Evolutionary conservation across 2,888 invertebrate species (phyloP).

Genomic region (Hetaerina titia): DNA sequence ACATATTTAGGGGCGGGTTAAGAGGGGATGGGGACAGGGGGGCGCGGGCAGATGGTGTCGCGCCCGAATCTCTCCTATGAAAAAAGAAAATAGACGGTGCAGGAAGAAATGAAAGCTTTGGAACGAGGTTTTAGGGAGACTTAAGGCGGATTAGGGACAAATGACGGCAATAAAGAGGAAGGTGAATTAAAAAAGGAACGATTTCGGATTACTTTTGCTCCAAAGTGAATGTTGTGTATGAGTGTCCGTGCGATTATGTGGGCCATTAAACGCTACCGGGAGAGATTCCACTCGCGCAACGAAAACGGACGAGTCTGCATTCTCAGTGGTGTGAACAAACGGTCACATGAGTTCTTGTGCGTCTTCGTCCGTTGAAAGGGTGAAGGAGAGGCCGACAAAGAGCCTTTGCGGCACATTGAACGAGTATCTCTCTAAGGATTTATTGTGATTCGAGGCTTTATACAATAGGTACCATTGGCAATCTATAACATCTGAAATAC

Average conservation of each 20-base stretch:
- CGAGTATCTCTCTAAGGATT: neutral
- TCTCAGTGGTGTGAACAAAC: constrained; percentile 16
- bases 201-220: constrained; percentile 59
- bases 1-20: neutral
- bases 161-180: constrained; percentile 56
- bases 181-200: neutral
- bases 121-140: constrained; percentile 56
- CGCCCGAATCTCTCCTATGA: constrained; percentile 26
- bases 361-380: neutral
- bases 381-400: neutral
- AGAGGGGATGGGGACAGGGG: neutral
- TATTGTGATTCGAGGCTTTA: neutral
- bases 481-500: neutral
- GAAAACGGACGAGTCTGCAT: constrained; percentile 58
- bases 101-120: constrained; percentile 30
- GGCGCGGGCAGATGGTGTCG: constrained; percentile 18
- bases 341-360: neutral
- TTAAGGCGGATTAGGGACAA: constrained; percentile 61
- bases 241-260: constrained; percentile 3
- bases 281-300: constrained; percentile 30
- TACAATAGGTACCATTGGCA: too few relatives aligned
- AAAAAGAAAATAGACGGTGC: constrained; percentile 38
- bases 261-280: constrained; percentile 29
- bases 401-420: neutral
- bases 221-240: constrained; percentile 15